A percentile compares a stretch with the other conserved stretches of the same genome.
phyloP scores from a whole-genome alignment of 2,888 invertebrate species.

The Daptonema setosum region DNA sequence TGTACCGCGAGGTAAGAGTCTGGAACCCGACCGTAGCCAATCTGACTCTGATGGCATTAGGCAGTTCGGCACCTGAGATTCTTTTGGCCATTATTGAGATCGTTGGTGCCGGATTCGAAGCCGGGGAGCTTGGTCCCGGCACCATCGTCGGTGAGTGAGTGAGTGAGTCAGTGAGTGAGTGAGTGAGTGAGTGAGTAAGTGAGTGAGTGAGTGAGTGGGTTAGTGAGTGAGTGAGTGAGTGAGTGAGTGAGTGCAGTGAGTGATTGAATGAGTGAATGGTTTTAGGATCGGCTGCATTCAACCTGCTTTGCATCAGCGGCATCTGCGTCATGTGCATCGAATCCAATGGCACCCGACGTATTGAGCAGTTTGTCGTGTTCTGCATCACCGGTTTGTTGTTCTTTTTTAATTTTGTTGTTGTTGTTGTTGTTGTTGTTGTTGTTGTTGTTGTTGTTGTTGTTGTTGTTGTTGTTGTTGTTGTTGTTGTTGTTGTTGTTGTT shows the following conservation, averaged over 20 bases:
- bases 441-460: too few species aligned
- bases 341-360: constrained; percentile 29
- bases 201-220: too few species aligned
- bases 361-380: constrained; percentile 27
- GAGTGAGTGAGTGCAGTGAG: too few species aligned
- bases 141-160: constrained; percentile 41
- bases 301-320: constrained; percentile 36
- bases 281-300: constrained; percentile 38
- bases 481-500: too few species aligned
- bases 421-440: too few species aligned
- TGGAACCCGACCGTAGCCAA: constrained; percentile 41
- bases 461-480: too few species aligned
- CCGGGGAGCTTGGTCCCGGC: constrained; percentile 37
- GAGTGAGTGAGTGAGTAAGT: too few species aligned
- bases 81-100: constrained; percentile 37
- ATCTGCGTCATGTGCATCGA: constrained; percentile 36
- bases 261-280: too few species aligned
- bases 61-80: constrained; percentile 39
- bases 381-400: too few species aligned
- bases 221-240: too few species aligned
- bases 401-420: too few species aligned
- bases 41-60: constrained; percentile 38
- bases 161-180: too few species aligned
- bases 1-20: constrained; percentile 43
- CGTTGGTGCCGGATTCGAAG: constrained; percentile 35